Conservation (phyloP, 2,888 invertebrate genomes). For the Eupithecia subfuscata region DNA sequence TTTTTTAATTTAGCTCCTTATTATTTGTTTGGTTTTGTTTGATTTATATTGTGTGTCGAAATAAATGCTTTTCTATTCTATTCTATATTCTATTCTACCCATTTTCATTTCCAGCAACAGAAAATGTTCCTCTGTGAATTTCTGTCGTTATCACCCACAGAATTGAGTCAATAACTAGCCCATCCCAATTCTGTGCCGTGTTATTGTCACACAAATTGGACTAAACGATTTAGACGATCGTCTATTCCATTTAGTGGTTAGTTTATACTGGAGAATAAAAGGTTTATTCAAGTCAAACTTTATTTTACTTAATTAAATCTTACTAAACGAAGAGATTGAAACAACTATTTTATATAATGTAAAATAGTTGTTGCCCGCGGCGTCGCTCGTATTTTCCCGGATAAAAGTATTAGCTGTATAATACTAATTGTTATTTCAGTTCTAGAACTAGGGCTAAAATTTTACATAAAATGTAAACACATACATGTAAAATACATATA, state of each 20-base stretch:
- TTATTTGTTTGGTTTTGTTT: too few relatives aligned
- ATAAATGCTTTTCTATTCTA: too few relatives aligned
- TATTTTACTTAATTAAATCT: background rate
- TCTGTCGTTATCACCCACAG: slow-evolving; percentile 26
- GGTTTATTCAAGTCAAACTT: background rate
- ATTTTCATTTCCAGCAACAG: background rate
- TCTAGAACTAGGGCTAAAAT: background rate
- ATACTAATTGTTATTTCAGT: background rate
- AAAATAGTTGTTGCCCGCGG: background rate
- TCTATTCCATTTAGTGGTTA: background rate
- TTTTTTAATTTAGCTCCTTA: too few relatives aligned
- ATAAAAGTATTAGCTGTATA: too few relatives aligned
- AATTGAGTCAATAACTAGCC: slow-evolving; percentile 23
- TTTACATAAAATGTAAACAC: too few relatives aligned
- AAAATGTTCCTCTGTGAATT: slow-evolving; percentile 16
- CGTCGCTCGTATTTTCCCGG: too few relatives aligned
- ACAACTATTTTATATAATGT: background rate
- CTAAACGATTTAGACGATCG: slow-evolving; percentile 6
- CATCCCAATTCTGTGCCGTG: slow-evolving; percentile 10
- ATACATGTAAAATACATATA: too few relatives aligned
- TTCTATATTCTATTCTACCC: too few relatives aligned
- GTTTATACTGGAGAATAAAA: background rate
- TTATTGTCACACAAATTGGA: slow-evolving; percentile 19
- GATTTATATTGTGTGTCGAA: too few relatives aligned
- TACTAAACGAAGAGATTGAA: background rate